phyloP scores from a whole-genome alignment of 2,113 vertebrate genomes.

The Amphiprion ocellaris region DNA sequence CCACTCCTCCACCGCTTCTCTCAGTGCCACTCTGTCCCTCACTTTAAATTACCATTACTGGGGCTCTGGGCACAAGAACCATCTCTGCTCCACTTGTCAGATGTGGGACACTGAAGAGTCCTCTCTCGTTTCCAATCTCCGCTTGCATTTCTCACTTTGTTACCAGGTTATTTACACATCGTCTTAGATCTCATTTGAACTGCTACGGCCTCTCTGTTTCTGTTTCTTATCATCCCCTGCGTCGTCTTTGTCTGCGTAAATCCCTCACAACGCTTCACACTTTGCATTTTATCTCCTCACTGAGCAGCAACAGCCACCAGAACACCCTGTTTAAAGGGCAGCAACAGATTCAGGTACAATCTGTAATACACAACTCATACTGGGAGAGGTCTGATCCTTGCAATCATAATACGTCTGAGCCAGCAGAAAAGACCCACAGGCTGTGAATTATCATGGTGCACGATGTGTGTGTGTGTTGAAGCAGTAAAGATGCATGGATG shows the following conservation, averaged over 20 bases:
- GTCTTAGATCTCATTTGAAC: slow-evolving; percentile 38
- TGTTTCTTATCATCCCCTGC: not conserved
- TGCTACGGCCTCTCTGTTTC: slow-evolving; percentile 12
- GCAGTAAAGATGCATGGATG: slow-evolving; percentile 54
- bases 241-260: not conserved
- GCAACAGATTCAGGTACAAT: slow-evolving; percentile 25
- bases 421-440: slow-evolving; percentile 44
- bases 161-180: slow-evolving; percentile 44
- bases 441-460: slow-evolving; percentile 40
- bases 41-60: slow-evolving; percentile 78
- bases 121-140: slow-evolving; percentile 39
- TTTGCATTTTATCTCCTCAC: slow-evolving; percentile 2
- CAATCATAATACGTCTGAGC: slow-evolving; percentile 47
- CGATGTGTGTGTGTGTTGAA: slow-evolving; percentile 27
- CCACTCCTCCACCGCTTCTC: slow-evolving; percentile 20
- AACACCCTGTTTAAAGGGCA: slow-evolving; percentile 15
- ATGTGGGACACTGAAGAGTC: slow-evolving; percentile 70
- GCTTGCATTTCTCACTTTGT: slow-evolving; percentile 32
- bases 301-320: not conserved
- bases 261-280: not conserved
- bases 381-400: slow-evolving; percentile 44
- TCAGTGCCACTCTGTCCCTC: slow-evolving; percentile 64
- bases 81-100: slow-evolving; percentile 81
- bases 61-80: slow-evolving; percentile 63
- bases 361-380: slow-evolving; percentile 23